These are phyloP conservation scores for Microcebus tavaratra DNA, from an alignment of 2,113 vertebrate species.

Conservation along the genomic window DNA sequence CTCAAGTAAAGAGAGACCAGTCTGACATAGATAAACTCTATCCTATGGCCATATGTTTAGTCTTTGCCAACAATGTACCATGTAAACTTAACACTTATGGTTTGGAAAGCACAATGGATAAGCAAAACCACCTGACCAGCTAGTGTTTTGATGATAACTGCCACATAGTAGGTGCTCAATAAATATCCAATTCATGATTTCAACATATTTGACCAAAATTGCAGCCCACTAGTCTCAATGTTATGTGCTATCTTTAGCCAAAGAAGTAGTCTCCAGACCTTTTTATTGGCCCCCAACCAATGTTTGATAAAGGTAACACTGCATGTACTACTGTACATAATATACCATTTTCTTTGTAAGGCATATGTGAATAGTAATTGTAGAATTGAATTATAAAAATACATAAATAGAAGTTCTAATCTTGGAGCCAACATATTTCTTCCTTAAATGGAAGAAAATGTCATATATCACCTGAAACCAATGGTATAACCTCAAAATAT, in stretches of 20 bases:
- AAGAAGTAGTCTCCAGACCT: not conserved
- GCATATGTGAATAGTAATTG: not conserved
- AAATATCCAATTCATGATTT: not conserved
- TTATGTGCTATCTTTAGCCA: not conserved
- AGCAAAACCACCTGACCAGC: slow-evolving; percentile 41
- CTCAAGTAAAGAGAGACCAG: slow-evolving; percentile 33
- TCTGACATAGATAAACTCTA: slow-evolving; percentile 26
- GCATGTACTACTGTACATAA: not conserved
- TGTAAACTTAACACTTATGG: slow-evolving; percentile 49
- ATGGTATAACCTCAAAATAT: not conserved
- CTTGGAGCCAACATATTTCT: not conserved
- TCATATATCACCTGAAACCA: not conserved
- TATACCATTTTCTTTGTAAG: not conserved
- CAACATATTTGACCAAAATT: slow-evolving; percentile 20
- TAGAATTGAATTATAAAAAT: not conserved
- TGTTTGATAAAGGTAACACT: not conserved
- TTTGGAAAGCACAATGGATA: slow-evolving; percentile 71
- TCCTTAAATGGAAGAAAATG: not conserved
- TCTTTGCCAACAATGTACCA: slow-evolving; percentile 56
- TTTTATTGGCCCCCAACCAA: not conserved
- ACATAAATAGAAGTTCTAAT: not conserved
- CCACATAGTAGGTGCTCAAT: not conserved
- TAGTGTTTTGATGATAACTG: not conserved
- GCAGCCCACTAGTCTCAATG: not conserved
- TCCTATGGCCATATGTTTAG: slow-evolving; percentile 41